Evolutionary conservation across 2,113 vertebrate species (phyloP), one percentile per base, ranked within the genome.

Genomic region (Vidua macroura): DNA sequence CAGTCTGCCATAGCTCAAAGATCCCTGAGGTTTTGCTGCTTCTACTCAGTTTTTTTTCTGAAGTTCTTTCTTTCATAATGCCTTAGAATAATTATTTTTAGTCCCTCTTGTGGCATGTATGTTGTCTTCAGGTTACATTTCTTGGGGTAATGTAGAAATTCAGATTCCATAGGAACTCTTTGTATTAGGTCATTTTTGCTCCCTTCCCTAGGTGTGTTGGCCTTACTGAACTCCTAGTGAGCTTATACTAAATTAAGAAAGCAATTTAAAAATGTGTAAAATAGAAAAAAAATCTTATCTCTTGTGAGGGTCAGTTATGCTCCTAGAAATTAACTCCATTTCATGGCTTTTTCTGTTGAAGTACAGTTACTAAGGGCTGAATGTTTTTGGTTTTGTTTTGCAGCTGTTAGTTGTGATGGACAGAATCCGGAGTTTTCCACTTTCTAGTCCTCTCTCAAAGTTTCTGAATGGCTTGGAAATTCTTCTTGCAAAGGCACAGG

Each of bases 401-500:
- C 96, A 99, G 99, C 97, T 99, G 18, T 96, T 98, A 59, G 98
- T 99, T 72, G 98, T 99, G 52, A 97, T 99, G 23, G 98, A 99
- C 93, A 98, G 99, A 96, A 99, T 99, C 88, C 74, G 80, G 94
- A 95, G 97, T 74, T 99, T 99, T 93, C 98, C 98, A 25, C 98
- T 99, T 75, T 98, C 98, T 82, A 98, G 99, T 96, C 99, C 99
- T 21, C 97, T 99, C 63, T 99, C 99, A 20, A 99, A 99, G 96
- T 98, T 99, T 86, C 97, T 99, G n/a, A 99, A 99, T 37, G 99
- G 99, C 23, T 97, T 99, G 95, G 99, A 99, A 98, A 99, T 99
- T 88, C 98, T 99, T 80, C 98, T 99, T 63, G 96, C 98, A 94
- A 99, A 99, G 96, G 98, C 99, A 51, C 99, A 99, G 97, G 99